Evolutionary conservation across 2,888 invertebrate species (phyloP), one percentile per base, ranked within the genome.

Genomic region (Drosophila subsilvestris): DNA sequence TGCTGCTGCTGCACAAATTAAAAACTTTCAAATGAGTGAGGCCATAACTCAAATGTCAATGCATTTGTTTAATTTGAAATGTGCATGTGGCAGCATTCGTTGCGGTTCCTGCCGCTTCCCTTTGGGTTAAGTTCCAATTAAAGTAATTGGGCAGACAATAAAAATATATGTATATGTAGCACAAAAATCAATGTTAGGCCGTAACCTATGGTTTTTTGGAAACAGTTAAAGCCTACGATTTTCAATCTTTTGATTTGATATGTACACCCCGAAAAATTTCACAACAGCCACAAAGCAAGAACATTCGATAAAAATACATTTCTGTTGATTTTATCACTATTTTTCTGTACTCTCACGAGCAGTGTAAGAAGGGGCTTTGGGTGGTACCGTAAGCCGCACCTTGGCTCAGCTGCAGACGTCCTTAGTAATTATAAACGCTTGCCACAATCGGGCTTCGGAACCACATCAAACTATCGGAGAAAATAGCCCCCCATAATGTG

Each of bases 21-120:
- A 85, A 85, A 85, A 85, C 76, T 75, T 72, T 76, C 75, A 77
- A 80, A 79, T 83, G 82, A 78, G 71, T 74, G 76, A 37, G 66
- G 71, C 72, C 77, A 85, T 85, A 85, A 87, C 71, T 79, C 85
- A 85, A 79, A 85, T 82, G 80, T 82, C 87, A 75, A 87, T 82
- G 80, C 74, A 85, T 85, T 85, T 85, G 77, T 82, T 80, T 75
- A 69, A 76, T 82, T 85, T 77, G 67, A 80, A 80, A 69, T 80
- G 70, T 80, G 79, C 83, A 86, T 79, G 72, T 74, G 86, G 77
- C 83, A 80, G 82, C 78, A 66, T 75, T 80, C 74, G 59, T 37
- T 66, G 32, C 56, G 62, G 42, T 48, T 32, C 47, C 50, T 22
- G 7, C 29, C 20, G 20, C 4, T 17, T 47, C 27, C 32, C 27